Percentiles rank a stretch among this genome's conserved stretches.
Conservation (phyloP, 1,140 invertebrate species). For the Drusus annulatus region DNA sequence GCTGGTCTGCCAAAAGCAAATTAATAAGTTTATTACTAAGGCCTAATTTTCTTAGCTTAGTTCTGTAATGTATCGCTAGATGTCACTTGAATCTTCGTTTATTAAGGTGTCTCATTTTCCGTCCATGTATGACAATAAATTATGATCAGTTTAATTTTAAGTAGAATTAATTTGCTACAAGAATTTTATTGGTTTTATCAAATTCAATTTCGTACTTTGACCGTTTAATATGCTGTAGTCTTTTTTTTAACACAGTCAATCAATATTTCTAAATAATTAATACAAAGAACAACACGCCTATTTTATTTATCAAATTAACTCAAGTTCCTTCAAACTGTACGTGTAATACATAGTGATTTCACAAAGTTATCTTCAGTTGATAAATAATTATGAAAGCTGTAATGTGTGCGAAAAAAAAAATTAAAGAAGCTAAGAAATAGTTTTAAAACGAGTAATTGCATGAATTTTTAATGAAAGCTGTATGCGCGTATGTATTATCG, state of each 20-base stretch:
- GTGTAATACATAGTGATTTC: too few relatives aligned
- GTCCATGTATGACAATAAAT: conserved; percentile 58
- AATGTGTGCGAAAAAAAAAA: too few relatives aligned
- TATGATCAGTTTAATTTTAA: conserved; percentile 20
- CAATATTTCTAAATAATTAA: background rate
- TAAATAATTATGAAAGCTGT: too few relatives aligned
- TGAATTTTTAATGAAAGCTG: too few relatives aligned
- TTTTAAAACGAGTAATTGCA: too few relatives aligned
- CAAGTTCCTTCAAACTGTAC: too few relatives aligned
- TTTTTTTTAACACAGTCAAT: background rate
- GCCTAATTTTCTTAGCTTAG: too few relatives aligned
- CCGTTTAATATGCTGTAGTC: background rate
- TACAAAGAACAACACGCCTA: background rate
- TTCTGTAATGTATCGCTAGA: too few relatives aligned
- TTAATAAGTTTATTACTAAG: background rate
- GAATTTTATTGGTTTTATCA: background rate
- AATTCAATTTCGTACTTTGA: background rate
- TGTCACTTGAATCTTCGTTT: background rate
- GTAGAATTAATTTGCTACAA: conserved; percentile 37
- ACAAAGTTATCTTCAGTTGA: too few relatives aligned
- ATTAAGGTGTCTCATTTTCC: conserved; percentile 52
- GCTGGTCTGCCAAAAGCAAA: conserved; percentile 38
- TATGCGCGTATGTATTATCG: too few relatives aligned
- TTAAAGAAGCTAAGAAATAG: too few relatives aligned
- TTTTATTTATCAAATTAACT: background rate